Evolutionary conservation across 2,888 invertebrate species (phyloP).

Genomic region (Fragum fragum): DNA sequence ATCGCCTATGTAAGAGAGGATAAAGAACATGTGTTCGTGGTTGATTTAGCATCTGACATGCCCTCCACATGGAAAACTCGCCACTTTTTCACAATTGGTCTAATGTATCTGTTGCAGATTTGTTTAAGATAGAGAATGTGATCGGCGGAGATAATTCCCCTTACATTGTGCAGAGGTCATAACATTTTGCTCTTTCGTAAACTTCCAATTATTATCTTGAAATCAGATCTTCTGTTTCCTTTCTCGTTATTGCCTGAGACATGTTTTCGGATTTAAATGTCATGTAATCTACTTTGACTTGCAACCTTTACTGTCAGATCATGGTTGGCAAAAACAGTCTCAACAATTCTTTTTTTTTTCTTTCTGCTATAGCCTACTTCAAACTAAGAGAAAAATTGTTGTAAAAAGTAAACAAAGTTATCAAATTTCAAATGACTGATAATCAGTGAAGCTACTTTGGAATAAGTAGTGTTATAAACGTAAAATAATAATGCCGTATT

Average conservation of each 20-base stretch:
- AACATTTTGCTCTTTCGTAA: conserved; percentile 51
- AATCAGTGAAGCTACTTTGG: too few relatives aligned
- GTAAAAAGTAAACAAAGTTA: too few relatives aligned
- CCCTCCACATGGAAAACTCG: background rate
- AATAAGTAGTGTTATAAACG: too few relatives aligned
- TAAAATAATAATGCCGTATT: too few relatives aligned
- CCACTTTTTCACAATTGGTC: conserved; percentile 38
- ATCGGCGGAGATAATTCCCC: conserved; percentile 41
- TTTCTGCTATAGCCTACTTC: too few relatives aligned
- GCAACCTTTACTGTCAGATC: background rate
- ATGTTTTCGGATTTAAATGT: conserved; percentile 18
- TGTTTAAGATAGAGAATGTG: conserved; percentile 41
- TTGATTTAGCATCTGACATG: conserved; percentile 12
- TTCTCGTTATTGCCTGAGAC: conserved; percentile 24
- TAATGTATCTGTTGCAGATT: conserved; percentile 59
- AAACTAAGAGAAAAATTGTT: too few relatives aligned
- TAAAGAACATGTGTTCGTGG: background rate
- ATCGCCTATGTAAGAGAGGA: too few relatives aligned
- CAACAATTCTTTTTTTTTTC: too few relatives aligned
- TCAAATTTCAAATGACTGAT: too few relatives aligned
- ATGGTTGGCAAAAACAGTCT: too few relatives aligned
- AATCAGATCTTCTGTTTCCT: conserved; percentile 58
- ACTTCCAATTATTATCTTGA: conserved; percentile 49
- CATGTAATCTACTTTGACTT: conserved; percentile 5
- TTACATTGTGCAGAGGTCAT: conserved; percentile 41